Conservation (phyloP, 2,113 vertebrate species). For the Piprites chloris region DNA sequence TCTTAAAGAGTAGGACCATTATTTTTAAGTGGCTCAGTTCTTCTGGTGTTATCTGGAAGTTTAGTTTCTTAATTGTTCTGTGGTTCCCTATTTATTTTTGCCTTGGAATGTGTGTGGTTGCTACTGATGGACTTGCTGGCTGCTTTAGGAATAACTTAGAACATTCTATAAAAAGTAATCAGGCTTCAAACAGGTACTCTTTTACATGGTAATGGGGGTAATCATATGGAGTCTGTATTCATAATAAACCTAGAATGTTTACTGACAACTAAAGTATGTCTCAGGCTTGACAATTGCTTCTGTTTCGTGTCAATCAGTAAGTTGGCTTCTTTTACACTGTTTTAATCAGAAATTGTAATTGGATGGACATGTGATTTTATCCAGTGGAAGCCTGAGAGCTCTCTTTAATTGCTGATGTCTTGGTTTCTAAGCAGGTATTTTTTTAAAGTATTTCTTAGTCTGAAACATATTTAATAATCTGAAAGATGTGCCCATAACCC, state of each 20-base stretch:
- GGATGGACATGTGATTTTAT: not conserved
- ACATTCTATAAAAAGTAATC: not conserved
- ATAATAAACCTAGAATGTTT: not conserved
- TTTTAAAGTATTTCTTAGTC: not conserved
- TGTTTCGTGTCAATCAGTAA: not conserved
- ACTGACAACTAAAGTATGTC: not conserved
- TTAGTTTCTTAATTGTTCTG: not conserved
- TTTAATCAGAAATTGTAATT: not conserved
- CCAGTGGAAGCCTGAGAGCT: not conserved
- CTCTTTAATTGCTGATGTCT: not conserved
- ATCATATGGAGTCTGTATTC: not conserved
- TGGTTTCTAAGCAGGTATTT: not conserved
- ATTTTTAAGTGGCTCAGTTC: not conserved
- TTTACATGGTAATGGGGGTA: not conserved
- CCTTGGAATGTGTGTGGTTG: not conserved
- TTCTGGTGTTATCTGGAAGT: not conserved
- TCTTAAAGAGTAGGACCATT: not conserved
- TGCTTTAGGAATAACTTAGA: not conserved
- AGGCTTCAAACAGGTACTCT: not conserved
- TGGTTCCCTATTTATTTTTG: not conserved
- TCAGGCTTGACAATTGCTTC: not conserved
- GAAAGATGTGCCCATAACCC: not conserved
- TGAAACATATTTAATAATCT: not conserved
- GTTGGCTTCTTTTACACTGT: not conserved
- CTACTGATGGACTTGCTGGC: not conserved